Evolutionary conservation across 2,797 vertebrate species (phyloP), one percentile per base, ranked within the genome.

Genomic region (Trachops cirrhosus): DNA sequence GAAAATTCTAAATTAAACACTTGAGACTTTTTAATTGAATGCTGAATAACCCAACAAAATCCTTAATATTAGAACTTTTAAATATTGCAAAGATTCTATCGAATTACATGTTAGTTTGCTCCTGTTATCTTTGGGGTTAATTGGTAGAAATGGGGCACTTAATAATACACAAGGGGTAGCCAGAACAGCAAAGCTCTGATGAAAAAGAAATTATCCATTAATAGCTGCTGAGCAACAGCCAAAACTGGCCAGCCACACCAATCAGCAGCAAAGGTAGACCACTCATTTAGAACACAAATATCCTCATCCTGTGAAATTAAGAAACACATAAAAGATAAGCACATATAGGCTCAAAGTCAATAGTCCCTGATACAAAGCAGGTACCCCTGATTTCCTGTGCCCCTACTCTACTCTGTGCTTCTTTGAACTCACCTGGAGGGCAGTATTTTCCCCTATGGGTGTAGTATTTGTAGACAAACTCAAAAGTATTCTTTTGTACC

Each of bases 1-100:
- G 94, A 97, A 98, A 97, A 97, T 96, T 94, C 95, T 95, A 97
- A 98, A 98, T 97, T 97, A 98, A 97, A 96, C 97, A 97, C 97
- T 97, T 93, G 96, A 97, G 97, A 84, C 85, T 86, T 77, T 95
- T 96, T 96, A 97, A 97, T 73, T 97, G 97, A 98, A 97, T 93
- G 89, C 73, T 95, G 96, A 97, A 94, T 96, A 97, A 97, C 91
- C 96, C 95, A 97, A 95, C 94, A 91, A 54, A 85, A 77, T 59
- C 78, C 50, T 97, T 96, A 96, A 96, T 97, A 95, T 96, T 92
- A 97, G 96, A 95, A 92, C 86, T 95, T 96, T 97, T 93, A 96
- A 97, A 97, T 96, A 97, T 97, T 96, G 93, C 74, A 93, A 77
- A 84, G 86, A 82, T 97, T 94, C 86, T 93, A 87, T 71, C 97